A percentile compares a stretch with the other conserved stretches of the same genome.
phyloP scores from a whole-genome alignment of 2,888 invertebrate genomes.

The Tenthredo amoena region DNA sequence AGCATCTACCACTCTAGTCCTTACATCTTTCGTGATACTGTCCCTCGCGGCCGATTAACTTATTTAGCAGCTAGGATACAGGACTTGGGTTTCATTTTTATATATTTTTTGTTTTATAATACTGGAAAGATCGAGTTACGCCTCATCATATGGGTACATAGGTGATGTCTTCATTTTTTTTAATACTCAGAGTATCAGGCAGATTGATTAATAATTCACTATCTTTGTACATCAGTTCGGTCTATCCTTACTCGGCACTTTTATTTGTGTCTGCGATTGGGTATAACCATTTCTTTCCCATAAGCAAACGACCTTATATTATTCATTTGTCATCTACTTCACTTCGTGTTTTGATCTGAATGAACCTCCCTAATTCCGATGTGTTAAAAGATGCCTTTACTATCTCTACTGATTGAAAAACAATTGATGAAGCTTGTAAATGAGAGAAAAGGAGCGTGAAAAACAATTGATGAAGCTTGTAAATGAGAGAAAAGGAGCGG shows the following conservation, averaged over 20 bases:
- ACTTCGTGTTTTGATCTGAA: neutral
- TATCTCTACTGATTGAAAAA: neutral
- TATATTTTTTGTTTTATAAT: conserved; percentile 56
- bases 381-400: neutral
- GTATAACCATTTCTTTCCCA: neutral
- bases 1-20: conserved; percentile 76
- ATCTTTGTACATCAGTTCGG: neutral
- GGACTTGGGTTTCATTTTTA: conserved; percentile 64
- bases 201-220: neutral
- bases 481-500: neutral
- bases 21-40: conserved; percentile 74
- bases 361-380: neutral
- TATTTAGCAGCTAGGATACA: conserved; percentile 65
- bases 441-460: neutral
- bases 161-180: conserved; percentile 62
- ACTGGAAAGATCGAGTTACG: neutral
- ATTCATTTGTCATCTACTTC: neutral
- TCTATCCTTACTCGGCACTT: neutral
- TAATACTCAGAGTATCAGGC: neutral
- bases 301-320: neutral
- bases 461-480: neutral
- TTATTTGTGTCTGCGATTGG: neutral
- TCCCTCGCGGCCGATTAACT: conserved; percentile 66
- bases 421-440: neutral
- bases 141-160: conserved; percentile 69